Percentiles rank a stretch among this genome's conserved stretches.
Evolutionary conservation across 2,797 vertebrate species (phyloP).

Genomic region (Poecilia gillii): DNA sequence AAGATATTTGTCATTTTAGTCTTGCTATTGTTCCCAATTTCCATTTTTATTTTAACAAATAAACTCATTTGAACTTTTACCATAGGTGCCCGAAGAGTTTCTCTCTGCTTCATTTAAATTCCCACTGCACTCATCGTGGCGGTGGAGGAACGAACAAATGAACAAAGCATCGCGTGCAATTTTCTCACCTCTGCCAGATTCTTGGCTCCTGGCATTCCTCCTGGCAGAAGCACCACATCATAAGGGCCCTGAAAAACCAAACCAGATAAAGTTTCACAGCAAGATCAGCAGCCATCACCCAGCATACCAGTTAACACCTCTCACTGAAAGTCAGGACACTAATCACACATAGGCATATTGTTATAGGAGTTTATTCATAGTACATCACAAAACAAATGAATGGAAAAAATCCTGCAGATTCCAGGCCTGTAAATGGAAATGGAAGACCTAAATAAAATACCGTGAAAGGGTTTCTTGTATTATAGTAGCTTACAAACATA

Average conservation of each 20-base stretch:
- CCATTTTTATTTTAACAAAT: neutral
- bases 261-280: conserved; percentile 12
- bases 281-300: neutral
- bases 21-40: neutral
- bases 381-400: neutral
- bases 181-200: conserved; percentile 91
- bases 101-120: neutral
- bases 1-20: neutral
- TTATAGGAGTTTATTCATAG: neutral
- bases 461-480: neutral
- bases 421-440: neutral
- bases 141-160: neutral
- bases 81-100: neutral
- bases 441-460: too few species aligned
- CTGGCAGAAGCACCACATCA: conserved; percentile 93
- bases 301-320: neutral
- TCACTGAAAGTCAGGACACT: neutral
- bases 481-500: neutral
- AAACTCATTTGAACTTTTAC: neutral
- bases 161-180: neutral
- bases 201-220: conserved; percentile 93
- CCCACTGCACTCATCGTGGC: neutral
- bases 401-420: neutral
- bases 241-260: conserved; percentile 87
- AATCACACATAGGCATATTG: neutral